phyloP scores from a whole-genome alignment of 2,113 vertebrate species.

The Coptodon bakossiorum region DNA sequence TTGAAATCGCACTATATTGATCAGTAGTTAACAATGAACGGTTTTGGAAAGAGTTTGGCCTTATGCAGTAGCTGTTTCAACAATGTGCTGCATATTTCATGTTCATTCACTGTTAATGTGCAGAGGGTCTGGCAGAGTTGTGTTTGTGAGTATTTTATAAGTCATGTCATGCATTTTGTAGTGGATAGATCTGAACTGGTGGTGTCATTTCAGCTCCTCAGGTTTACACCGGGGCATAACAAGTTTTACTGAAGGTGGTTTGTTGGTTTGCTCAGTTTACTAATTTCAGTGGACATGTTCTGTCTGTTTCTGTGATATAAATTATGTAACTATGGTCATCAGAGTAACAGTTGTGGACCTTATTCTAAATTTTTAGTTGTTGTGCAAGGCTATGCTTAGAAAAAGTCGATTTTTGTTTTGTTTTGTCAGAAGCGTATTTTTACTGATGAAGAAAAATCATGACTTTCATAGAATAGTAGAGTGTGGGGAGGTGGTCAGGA shows the following conservation, averaged over 20 bases:
- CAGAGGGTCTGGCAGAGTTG: neutral
- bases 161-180: slow-evolving; percentile 46
- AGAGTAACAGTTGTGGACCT: neutral
- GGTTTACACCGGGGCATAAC: neutral
- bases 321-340: neutral
- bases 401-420: neutral
- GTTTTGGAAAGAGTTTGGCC: neutral
- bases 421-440: neutral
- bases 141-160: slow-evolving; percentile 26
- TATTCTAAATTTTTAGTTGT: neutral
- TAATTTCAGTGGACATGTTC: neutral
- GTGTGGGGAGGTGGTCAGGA: neutral
- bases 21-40: neutral
- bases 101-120: slow-evolving; percentile 13
- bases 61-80: neutral
- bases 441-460: neutral
- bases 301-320: neutral
- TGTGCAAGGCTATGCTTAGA: neutral
- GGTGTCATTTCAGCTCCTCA: neutral
- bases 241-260: neutral
- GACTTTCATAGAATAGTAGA: neutral
- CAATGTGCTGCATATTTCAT: slow-evolving; percentile 4
- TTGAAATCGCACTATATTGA: neutral
- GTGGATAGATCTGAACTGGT: neutral
- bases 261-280: neutral